Evolutionary conservation across 2,888 invertebrate species (phyloP), one percentile per base, ranked within the genome.

Genomic region (Tyria jacobaeae): DNA sequence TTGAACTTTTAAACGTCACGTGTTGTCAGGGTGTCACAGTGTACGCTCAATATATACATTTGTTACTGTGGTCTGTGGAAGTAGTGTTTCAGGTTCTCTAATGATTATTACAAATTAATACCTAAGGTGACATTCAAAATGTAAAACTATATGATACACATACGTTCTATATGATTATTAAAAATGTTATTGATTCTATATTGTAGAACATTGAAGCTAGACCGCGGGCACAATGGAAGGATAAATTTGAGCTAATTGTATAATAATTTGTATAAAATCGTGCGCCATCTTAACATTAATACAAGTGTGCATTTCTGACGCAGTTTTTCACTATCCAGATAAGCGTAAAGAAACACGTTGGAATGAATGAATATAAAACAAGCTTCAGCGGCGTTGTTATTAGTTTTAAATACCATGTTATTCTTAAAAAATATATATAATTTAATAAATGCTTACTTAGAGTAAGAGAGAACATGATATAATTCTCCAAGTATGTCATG

Each of bases 341-440:
- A 79, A 81, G 77, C 75, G 39, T 68, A 66, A 78, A 78, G 79
- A 64, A 67, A 65, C 56, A 74, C 76, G 75, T 69, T 80, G 84
- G 79, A 83, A 83, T 78, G 68, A 71, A 64, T 65, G 48, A 60
- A 69, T 69, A 66, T 66, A 65, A 63, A 24, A 66, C 49, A 21
- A 35, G 39, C n/a, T 0, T 3, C 15, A 14, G 12, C 25, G 24
- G 10, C 5, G 15, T 41, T 56, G 34, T 35, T 35, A 35, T 50
- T 34, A 34, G 21, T 21, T 1, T 21, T 44, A 10, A 12, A 0
- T 21, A n/a, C n/a, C 41, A 17, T 17, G 10, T 44, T 44, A 6
- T 21, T 51, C 51, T 51, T 51, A 68, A 61, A 63, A 12, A 41
- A 21, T n/a, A 21, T 12, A 21, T 68, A 59, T 65, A 61, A 59